Conservation (phyloP, 2,113 vertebrate genomes). For the Theropithecus gelada region DNA sequence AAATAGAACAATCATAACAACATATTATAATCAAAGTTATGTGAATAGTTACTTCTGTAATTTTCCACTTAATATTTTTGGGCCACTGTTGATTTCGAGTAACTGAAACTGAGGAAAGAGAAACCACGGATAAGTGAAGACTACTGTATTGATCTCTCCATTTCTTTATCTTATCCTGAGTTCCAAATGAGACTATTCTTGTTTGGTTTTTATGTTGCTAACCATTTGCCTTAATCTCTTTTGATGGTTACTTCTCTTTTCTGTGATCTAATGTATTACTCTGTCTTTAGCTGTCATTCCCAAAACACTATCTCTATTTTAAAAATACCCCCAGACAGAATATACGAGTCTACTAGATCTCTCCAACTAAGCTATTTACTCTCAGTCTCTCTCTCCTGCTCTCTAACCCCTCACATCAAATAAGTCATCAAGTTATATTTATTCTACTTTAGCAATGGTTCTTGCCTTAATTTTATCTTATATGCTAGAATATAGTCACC, state of each 20-base stretch:
- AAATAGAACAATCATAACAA: not conserved
- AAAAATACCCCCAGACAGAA: not conserved
- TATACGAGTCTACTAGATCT: not conserved
- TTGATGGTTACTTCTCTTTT: not conserved
- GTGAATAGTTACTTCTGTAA: not conserved
- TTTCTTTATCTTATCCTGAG: not conserved
- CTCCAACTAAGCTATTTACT: not conserved
- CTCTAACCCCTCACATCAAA: not conserved
- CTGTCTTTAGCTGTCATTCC: not conserved
- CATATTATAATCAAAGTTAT: not conserved
- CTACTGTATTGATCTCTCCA: not conserved
- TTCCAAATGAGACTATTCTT: not conserved
- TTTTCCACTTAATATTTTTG: not conserved
- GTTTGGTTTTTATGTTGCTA: not conserved
- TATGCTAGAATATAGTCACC: not conserved
- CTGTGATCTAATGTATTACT: not conserved
- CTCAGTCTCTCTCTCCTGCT: not conserved
- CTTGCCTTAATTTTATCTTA: not conserved
- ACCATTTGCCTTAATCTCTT: not conserved
- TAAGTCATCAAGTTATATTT: not conserved
- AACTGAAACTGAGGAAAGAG: not conserved
- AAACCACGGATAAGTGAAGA: fast-evolving
- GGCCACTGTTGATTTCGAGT: not conserved
- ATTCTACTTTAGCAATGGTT: not conserved
- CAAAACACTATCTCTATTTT: not conserved